Evolutionary conservation across 1,140 invertebrate genomes (phyloP), one percentile per base, ranked within the genome.

Genomic region (Trichonephila clavata): DNA sequence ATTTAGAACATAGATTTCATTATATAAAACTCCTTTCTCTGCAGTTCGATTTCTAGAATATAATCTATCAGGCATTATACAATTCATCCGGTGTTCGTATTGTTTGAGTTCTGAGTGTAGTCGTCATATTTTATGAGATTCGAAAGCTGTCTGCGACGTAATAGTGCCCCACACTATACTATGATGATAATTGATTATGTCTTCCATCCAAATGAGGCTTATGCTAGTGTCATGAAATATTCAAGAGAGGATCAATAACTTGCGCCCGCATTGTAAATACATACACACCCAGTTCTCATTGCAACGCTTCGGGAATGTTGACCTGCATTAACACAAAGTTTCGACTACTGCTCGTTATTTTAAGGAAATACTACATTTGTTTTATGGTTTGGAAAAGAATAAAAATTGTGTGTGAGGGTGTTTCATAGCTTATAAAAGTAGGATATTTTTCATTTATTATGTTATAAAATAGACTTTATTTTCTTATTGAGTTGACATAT

Each of bases 171-270:
- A 24, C n/a, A 71, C 68, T 71, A 32, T 14, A 71, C 68, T 24
- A 4, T 71, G 68, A 71, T 71, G 68, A 71, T 71, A 71, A 71
- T 71, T 71, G 68, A 71, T 71, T 71, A 71, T 71, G 68, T 71
- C 68, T 71, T 71, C 68, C 68, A 32, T 27, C 68, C 27, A 24
- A 71, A 71, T 71, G 68, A 27, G 32, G 68, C 24, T 32, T 71
- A 32, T 71, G 68, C 27, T 24, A n/a, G 14, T 71, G 68, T 71
- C 68, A 71, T 71, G 68, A 71, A 71, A 71, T 71, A 71, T 71
- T 71, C 68, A 71, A 16, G 24, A 71, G 68, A 16, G 68, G 68
- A 71, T 71, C 68, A 71, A 71, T 71, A 71, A 71, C 27, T 71
- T 24, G 24, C 68, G n/a, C 68, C 68, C 68, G 68, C 68, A 71